Evolutionary conservation across 2,888 invertebrate genomes (phyloP), one percentile per base, ranked within the genome.

Genomic region (Hyppa rectilinea): DNA sequence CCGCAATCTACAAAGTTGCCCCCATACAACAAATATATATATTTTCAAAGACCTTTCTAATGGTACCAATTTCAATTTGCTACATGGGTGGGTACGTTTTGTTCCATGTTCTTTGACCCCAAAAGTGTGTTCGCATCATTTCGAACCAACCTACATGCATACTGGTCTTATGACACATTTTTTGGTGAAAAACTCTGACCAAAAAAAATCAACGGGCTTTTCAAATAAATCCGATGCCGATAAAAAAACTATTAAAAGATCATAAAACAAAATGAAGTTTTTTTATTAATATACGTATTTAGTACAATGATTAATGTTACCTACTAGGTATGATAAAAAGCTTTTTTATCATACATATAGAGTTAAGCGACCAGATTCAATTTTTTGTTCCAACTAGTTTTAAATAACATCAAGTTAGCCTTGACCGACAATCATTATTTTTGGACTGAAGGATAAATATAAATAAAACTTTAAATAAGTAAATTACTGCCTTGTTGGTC

Each of bases 341-440:
- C 10, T 36, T 26, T 59, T 56, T 38, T 45, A 12, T 0, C 23
- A 45, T 45, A 4, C 56, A 29, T 12, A 14, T 9, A n/a, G 17
- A 14, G 5, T 67, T 17, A 7, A 43, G 17, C 52, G 43, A 29
- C 31, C 38, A 36, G n/a, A 36, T 26, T 40, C 2, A 0, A 43
- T 45, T 29, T 64, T 64, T 53, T 52, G 10, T 7, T 4, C 4
- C 6, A 34, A 26, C 17, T 40, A 7, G 34, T 65, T 65, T 63
- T 12, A 31, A 50, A 12, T 36, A 43, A 26, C 26, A 6, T 52
- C n/a, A 26, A 43, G 26, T 17, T 49, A 17, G 12, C 64, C 50
- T 63, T 67, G 67, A 63, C 52, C 67, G n/a, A 52, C 6, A 26
- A n/a, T 64, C 12, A n/a, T 43, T 43, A 12, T 43, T 43, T 52